A percentile compares a stretch with the other conserved stretches of the same genome.
phyloP scores from a whole-genome alignment of 2,797 vertebrate genomes.

The Phoebastria nigripes region DNA sequence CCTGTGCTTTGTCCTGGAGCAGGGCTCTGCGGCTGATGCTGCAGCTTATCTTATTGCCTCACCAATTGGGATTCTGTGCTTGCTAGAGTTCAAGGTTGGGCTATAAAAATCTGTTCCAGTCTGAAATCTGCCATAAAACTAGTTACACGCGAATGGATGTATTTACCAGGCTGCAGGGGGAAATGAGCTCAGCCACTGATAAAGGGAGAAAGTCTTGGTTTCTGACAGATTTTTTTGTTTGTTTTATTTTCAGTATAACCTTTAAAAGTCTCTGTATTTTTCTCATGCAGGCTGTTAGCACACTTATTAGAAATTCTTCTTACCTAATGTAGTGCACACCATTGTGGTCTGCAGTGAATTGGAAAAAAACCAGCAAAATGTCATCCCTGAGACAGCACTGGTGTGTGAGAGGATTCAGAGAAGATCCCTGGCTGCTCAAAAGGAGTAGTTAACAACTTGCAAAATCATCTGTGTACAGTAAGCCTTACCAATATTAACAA shows the following conservation, averaged over 20 bases:
- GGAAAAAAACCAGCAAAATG: not conserved
- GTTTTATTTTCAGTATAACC: not conserved
- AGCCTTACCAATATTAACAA: not conserved
- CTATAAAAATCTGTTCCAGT: not conserved
- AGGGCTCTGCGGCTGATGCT: not conserved
- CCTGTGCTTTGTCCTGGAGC: not conserved
- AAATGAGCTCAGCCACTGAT: not conserved
- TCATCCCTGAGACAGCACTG: not conserved
- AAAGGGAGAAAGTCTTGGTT: not conserved
- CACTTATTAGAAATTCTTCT: not conserved
- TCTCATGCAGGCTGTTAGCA: not conserved
- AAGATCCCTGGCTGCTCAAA: not conserved
- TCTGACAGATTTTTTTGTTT: not conserved
- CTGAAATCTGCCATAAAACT: slow-evolving; percentile 3
- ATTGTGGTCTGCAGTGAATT: not conserved
- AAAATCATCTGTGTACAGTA: not conserved
- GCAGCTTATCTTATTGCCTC: not conserved
- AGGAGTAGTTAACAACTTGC: not conserved
- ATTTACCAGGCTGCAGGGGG: not conserved
- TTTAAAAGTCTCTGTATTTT: not conserved
- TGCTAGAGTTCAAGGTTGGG: not conserved
- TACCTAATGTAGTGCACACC: not conserved
- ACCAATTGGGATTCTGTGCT: not conserved
- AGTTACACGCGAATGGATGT: not conserved
- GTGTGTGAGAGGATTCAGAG: not conserved